Evolutionary conservation across 2,797 vertebrate genomes (phyloP), one percentile per base, ranked within the genome.

Genomic region (Intellagama lesueurii): DNA sequence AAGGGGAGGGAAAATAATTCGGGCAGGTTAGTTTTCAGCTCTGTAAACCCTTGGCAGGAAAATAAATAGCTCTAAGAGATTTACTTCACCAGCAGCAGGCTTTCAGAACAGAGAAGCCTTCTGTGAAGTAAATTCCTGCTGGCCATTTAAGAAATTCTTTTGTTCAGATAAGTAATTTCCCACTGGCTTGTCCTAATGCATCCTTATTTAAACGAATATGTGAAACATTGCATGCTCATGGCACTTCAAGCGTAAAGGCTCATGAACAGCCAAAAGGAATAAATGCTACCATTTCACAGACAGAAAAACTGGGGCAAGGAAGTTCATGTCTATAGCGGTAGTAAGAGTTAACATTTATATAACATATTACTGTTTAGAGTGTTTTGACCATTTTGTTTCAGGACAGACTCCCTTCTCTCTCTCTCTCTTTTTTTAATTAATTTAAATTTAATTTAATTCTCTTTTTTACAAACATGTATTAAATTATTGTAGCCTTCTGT

Each of bases 101-200:
- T 88, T 95, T 93, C 84, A 89, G 81, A 93, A 93, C 35, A 90
- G 81, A 89, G 93, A 92, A 89, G 0, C 85, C 83, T 83, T 90
- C 66, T 91, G 82, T 90, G 87, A 77, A 93, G 81, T 89, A 93
- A 94, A 95, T 94, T 94, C 83, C 64, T 92, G 82, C 87, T 88
- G 93, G 83, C 52, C 66, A 78, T 87, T 92, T 90, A 92, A 93
- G 73, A 94, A 93, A 89, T 86, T 87, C 69, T 81, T 81, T 19
- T 44, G 88, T 89, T 87, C 85, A 80, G 91, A 75, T 89, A 86
- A 94, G 22, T 82, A 94, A 88, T 81, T 77, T 93, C 87, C 84
- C n/a, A 86, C 22, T 83, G 66, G 81, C 79, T 93, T 91, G 60
- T 92, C 91, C 90, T 83, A 90, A 96, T 92, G 0, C 60, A 87